Evolutionary conservation across 1,140 invertebrate genomes (phyloP), one percentile per base, ranked within the genome.

Genomic region (Mamestra configurata): DNA sequence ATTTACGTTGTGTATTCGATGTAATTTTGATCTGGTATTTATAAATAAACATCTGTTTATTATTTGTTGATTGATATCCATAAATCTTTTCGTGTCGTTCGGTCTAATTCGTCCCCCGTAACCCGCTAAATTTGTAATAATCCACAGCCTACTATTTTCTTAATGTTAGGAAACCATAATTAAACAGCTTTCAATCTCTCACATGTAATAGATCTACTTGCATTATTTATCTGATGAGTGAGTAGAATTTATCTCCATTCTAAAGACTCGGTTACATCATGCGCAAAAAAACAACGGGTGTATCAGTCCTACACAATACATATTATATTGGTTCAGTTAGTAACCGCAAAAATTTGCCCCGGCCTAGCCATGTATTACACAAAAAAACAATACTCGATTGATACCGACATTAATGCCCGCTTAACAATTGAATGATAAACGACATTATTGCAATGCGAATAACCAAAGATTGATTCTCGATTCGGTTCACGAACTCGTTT

Each of bases 361-460:
- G 22, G 70, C 77, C 80, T 79, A 82, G 77, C 61, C 55, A 64
- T 49, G 51, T 73, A 59, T 64, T 68, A 78, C 35, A 82, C 80
- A 79, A 80, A 81, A 80, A 68, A 87, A 87, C 81, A 83, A 81
- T 73, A 81, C 76, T 78, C 82, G 84, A 90, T 90, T 88, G 89
- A 79, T 81, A 61, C 70, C 77, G 87, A 89, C 87, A 77, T 88
- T 87, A 87, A 87, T 92, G 84, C 84, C 72, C 72, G 78, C 70
- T 72, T 82, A 88, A 85, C 87, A 90, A 92, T 92, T 92, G 89
- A 86, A 92, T 90, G 91, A 92, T 86, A 89, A 90, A 92, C 88
- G 89, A 83, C 82, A 79, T 49, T 76, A 76, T 88, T 85, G 86
- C 88, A 84, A 82, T 82, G 77, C 84, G 53, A 80, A 70, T 78